Base-by-base conservation (phyloP, 2,797 vertebrate genomes). In the Argyrosomus regius region DNA sequence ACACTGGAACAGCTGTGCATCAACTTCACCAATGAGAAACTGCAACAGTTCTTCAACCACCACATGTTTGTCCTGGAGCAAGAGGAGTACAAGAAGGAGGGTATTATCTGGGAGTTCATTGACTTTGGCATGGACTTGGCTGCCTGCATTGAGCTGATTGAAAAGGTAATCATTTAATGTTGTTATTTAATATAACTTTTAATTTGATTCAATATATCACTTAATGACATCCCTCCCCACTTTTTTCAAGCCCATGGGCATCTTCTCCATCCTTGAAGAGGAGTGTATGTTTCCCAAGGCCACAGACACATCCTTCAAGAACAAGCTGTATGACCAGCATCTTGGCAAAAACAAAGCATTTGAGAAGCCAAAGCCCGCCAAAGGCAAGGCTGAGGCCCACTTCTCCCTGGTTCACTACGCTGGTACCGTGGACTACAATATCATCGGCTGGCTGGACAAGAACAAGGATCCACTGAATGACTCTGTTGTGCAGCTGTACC, bases 221-320 rank as follows among this genome's bases (percentile, higher is more conserved):
- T 41, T 3, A 26, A 72, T n/a, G 13, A 13, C 4, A 13, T 45
- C 9, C 26, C 8, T 39, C 8, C 35, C 35, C 9, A 2, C 8
- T 9, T 39, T 43, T 45, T 45, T 45, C 43, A 93, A 39, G 92
- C 92, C 92, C 52, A 91, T 93, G 91, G 92, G 91, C 48, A 93
- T 92, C 87, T 91, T 93, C 83, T 93, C 93, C 90, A 93, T 94
- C 87, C 95, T 39, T 39, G 35, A 39, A 39, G 35, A 39, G 35
- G 35, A 39, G 8, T 97, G 96, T 82, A 97, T 97, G 96, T 97
- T 97, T 93, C 96, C 96, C 83, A 96, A 96, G 91, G 95, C 96
- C 9, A 88, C 95, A 71, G 96, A 97, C 82, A 92, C 88, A 41
- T 95, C 97, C 87, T 97, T 97, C 91, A 97, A 96, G 93, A 96